Conservation (phyloP, 2,797 vertebrate species). For the Oryzias sinensis region DNA sequence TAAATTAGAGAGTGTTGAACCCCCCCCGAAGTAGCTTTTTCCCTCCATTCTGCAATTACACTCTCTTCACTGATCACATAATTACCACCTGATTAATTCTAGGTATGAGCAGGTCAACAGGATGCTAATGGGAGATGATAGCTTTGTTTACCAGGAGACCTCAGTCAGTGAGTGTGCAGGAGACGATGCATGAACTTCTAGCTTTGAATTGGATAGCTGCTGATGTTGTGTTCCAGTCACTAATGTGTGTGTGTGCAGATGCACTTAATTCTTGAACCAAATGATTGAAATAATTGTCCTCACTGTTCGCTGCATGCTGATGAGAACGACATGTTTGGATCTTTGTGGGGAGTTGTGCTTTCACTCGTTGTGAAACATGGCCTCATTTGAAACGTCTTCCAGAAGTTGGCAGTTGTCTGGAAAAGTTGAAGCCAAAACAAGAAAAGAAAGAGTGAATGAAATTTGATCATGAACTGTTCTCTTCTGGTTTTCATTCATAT, state of each 20-base stretch:
- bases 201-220: conserved; percentile 2
- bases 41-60: too few relatives aligned
- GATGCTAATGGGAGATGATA: conserved; percentile 54
- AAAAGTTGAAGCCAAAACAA: neutral
- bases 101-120: conserved; percentile 54
- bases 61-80: conserved; percentile 42
- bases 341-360: neutral
- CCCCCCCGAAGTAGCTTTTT: too few relatives aligned
- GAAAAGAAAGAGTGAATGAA: neutral
- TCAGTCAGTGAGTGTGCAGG: conserved; percentile 1
- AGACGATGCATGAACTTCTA: neutral
- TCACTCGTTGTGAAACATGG: neutral
- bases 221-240: conserved; percentile 2
- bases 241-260: neutral
- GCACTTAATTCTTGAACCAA: conserved; percentile 3
- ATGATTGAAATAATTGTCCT: conserved; percentile 37
- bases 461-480: neutral
- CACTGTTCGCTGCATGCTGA: neutral
- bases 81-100: conserved; percentile 53
- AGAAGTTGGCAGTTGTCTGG: neutral
- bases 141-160: conserved; percentile 42
- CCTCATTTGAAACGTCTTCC: neutral
- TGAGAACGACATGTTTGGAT: neutral
- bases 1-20: too few relatives aligned
- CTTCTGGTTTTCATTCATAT: too few relatives aligned